Evolutionary conservation across 2,113 vertebrate genomes (phyloP).

Genomic region (Asarcornis scutulata): DNA sequence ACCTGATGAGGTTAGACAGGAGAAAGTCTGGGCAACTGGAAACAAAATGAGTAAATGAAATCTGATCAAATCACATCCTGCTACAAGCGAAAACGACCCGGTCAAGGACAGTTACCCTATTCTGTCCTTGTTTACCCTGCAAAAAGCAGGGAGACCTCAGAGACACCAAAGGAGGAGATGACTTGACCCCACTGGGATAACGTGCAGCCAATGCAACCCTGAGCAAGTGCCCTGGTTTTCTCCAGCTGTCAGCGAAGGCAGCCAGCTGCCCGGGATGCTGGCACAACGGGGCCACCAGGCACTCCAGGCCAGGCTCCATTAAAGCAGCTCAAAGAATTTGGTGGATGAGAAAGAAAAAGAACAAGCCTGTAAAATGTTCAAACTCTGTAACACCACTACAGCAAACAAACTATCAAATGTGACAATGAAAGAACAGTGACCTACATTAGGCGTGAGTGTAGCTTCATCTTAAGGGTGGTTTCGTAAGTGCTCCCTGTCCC

Average conservation of each 20-base stretch:
- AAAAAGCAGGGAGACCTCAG: neutral
- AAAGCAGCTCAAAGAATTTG: conserved; percentile 13
- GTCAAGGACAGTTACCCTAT: neutral
- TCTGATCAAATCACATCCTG: neutral
- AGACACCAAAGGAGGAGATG: neutral
- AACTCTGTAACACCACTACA: neutral
- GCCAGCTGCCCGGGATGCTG: neutral
- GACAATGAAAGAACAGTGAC: conserved; percentile 12
- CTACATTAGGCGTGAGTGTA: neutral
- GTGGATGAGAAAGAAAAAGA: neutral
- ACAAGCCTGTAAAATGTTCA: neutral
- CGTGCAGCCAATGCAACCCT: neutral
- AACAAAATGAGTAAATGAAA: neutral
- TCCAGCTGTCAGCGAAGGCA: neutral
- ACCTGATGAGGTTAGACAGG: neutral
- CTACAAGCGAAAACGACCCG: neutral
- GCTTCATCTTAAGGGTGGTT: neutral
- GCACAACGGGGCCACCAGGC: neutral
- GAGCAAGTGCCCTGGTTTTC: neutral
- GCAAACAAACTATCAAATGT: neutral
- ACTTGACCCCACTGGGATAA: neutral
- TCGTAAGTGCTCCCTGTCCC: neutral
- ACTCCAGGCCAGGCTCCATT: neutral
- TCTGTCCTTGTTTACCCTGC: no score
- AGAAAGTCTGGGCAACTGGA: neutral